Base-by-base conservation (phyloP, 1,140 invertebrate species). In the Drosophila tsacasi region DNA sequence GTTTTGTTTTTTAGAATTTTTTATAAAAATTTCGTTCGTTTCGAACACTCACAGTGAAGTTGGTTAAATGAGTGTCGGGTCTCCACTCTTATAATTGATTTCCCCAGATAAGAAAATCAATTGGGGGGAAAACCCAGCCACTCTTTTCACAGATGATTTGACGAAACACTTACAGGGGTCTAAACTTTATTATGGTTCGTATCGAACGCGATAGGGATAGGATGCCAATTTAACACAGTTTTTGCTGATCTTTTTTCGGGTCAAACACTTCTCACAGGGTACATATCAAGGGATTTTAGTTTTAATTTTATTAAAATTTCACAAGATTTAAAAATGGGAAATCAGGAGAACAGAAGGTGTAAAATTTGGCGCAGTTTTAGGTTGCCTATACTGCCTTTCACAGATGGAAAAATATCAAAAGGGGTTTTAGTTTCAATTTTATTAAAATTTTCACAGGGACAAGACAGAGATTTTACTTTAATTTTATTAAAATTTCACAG, bases 111-210 rank as follows among this genome's bases (percentile, higher is more conserved):
- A 8, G 40, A 27, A 19, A 40, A 59, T 21, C 19, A 17, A n/a
- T 59, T 50, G 21, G 15, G 15, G 12, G 19, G 30, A 50, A 42
- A 37, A 17, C 15, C 25, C 25, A n/a, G 46, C 17, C 30, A 57
- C 68, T 59, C 68, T 57, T 65, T 52, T 87, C 84, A 87, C 84
- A 87, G 84, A 87, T 63, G 82, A 65, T 87, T 87, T 87, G 84
- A 87, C 84, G 84, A 87, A 89, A 81, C 81, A 81, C 81, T 89
- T 78, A 87, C 5, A 25, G 47, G 17, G 32, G 17, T 49, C 30
- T 67, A 69, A 55, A 50, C 50, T n/a, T n/a, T n/a, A 66, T 71
- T 44, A 60, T 21, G 50, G 72, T 65, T 76, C 71, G 73, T 35
- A 23, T 25, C 72, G 72, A 75, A 75, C 72, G n/a, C 49, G 1